Conservation (phyloP, 2,113 vertebrate species). For the Syrmaticus mikado region DNA sequence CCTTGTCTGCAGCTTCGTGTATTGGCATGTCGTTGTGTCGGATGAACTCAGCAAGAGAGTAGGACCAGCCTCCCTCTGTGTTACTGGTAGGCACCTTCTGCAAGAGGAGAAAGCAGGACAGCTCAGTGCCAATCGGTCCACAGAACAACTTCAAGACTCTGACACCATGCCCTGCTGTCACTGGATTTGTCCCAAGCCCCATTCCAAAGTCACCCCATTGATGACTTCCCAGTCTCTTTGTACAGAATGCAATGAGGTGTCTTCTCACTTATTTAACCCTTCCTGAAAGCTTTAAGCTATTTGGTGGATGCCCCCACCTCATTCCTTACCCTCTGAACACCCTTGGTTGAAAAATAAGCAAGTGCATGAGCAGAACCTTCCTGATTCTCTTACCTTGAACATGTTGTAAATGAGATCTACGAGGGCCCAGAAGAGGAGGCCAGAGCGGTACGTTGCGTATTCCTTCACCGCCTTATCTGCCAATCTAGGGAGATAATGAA, state of each 20-base stretch:
- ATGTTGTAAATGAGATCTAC: slow-evolving; percentile 97
- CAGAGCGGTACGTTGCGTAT: slow-evolving; percentile 92
- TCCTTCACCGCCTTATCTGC: slow-evolving; percentile 93
- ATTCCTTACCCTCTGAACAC: neutral
- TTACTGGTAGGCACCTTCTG: slow-evolving; percentile 98
- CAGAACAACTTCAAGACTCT: neutral
- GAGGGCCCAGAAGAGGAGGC: slow-evolving; percentile 97
- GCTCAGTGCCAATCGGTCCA: neutral
- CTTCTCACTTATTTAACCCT: neutral
- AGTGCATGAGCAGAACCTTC: neutral
- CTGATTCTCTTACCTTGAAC: slow-evolving; percentile 86
- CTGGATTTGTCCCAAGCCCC: neutral
- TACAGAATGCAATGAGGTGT: neutral
- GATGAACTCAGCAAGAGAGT: slow-evolving; percentile 96
- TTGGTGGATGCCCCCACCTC: neutral
- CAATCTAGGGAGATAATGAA: slow-evolving; percentile 78
- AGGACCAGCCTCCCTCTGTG: slow-evolving; percentile 99
- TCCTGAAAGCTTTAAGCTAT: neutral
- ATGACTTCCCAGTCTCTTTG: neutral
- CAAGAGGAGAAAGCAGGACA: neutral
- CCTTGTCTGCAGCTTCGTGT: slow-evolving; percentile 93
- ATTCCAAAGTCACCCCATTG: accelerated
- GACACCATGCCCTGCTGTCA: neutral
- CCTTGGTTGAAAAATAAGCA: neutral
- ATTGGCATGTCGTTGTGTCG: slow-evolving; percentile 99